phyloP scores from a whole-genome alignment of 2,888 invertebrate species.

The Stenoptilia bipunctidactyla region DNA sequence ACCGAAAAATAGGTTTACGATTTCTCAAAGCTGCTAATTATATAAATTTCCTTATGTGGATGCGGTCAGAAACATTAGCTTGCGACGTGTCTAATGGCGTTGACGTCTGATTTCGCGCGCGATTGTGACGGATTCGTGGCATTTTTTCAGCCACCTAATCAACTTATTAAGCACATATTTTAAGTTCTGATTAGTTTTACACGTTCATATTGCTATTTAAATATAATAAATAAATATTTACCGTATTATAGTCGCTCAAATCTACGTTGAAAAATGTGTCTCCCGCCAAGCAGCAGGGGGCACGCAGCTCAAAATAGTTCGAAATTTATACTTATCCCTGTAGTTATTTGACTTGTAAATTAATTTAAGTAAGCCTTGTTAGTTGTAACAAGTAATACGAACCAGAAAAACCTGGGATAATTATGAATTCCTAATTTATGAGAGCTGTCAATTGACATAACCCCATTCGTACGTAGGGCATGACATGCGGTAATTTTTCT shows the following conservation, averaged over 20 bases:
- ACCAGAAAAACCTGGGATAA: background rate
- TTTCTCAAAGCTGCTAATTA: no score
- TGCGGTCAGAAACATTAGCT: constrained; percentile 61
- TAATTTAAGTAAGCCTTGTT: no score
- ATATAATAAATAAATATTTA: constrained; percentile 25
- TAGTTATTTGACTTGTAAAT: no score
- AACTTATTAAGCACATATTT: constrained; percentile 13
- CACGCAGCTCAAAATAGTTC: constrained; percentile 47
- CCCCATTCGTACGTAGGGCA: constrained; percentile 62
- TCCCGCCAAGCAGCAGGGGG: constrained; percentile 68
- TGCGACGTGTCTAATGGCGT: constrained; percentile 72
- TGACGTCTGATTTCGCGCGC: constrained; percentile 70
- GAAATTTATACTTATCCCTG: background rate
- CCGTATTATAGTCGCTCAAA: constrained; percentile 25
- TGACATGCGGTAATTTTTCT: constrained; percentile 65
- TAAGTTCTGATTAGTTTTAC: no score
- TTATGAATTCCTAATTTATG: no score
- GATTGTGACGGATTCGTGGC: constrained; percentile 70
- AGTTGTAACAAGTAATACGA: background rate
- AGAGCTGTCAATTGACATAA: constrained; percentile 65
- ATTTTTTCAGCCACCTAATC: constrained; percentile 63
- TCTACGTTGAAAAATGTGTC: constrained; percentile 39
- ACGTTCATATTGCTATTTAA: constrained; percentile 26
- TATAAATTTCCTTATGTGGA: constrained; percentile 65
- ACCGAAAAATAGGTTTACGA: no score